phyloP scores from a whole-genome alignment of 2,113 vertebrate species.

The Euleptes europaea region DNA sequence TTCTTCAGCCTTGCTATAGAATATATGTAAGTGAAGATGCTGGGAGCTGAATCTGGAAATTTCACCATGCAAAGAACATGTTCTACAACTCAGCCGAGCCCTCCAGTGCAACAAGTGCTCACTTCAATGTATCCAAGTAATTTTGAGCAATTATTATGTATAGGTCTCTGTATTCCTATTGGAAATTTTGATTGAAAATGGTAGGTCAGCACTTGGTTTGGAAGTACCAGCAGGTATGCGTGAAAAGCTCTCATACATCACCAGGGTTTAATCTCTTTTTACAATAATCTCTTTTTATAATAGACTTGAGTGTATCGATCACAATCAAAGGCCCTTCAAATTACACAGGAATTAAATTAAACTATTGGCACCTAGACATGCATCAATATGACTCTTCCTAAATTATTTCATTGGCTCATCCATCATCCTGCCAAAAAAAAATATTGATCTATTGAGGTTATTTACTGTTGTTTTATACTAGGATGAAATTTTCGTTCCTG shows the following conservation, averaged over 20 bases:
- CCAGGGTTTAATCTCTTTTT: constrained; percentile 45
- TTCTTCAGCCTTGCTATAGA: background rate
- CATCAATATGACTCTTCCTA: constrained; percentile 50
- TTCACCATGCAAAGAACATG: background rate
- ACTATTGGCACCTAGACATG: constrained; percentile 41
- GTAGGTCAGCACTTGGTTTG: constrained; percentile 7
- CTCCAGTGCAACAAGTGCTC: background rate
- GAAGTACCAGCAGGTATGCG: background rate
- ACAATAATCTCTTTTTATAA: constrained; percentile 30
- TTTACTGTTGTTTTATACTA: background rate
- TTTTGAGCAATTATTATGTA: constrained; percentile 34
- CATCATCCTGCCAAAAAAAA: constrained; percentile 43
- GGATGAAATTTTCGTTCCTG: constrained; percentile 10
- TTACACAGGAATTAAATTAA: constrained; percentile 54
- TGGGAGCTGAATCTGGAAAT: background rate
- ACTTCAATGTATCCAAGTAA: constrained; percentile 29
- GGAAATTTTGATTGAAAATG: constrained; percentile 47
- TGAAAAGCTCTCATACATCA: constrained; percentile 53
- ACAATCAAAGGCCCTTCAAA: constrained; percentile 49
- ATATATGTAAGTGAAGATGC: background rate
- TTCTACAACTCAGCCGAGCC: background rate
- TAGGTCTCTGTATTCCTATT: background rate
- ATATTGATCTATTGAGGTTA: constrained; percentile 18
- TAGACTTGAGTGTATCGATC: constrained; percentile 54
- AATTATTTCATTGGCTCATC: constrained; percentile 53